Conservation (phyloP, 2,797 vertebrate genomes). For the Acestrorhynchus altus region DNA sequence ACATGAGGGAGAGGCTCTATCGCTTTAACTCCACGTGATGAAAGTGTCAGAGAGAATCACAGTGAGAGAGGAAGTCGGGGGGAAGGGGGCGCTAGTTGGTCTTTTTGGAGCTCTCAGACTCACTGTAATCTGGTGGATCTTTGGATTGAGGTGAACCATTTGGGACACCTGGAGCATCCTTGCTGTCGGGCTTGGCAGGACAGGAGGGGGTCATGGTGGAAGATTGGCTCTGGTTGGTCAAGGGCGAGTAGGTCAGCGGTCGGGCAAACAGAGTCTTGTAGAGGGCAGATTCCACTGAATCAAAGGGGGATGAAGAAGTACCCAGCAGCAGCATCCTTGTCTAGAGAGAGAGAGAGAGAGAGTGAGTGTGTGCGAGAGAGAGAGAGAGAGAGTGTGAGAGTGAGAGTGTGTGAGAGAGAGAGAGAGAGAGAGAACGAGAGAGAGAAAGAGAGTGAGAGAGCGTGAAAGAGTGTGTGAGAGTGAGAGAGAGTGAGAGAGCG, state of each 20-base stretch:
- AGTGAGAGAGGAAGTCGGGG: neutral
- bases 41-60: conserved; percentile 14
- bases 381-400: neutral
- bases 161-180: neutral
- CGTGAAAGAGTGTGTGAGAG: neutral
- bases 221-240: conserved; percentile 56
- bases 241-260: conserved; percentile 65
- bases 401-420: too few relatives aligned
- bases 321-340: conserved; percentile 87
- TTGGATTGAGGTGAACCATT: neutral
- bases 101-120: conserved; percentile 64
- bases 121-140: neutral
- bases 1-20: neutral
- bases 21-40: neutral
- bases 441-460: neutral
- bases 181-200: conserved; percentile 12
- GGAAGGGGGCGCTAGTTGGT: conserved; percentile 56
- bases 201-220: neutral
- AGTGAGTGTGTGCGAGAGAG: neutral
- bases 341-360: conserved; percentile 62
- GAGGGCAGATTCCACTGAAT: conserved; percentile 80
- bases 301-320: conserved; percentile 78
- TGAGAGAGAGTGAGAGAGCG: neutral
- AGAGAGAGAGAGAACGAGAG: neutral
- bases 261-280: conserved; percentile 83